These are phyloP conservation scores for Spea bombifrons DNA, from an alignment of 2,113 vertebrate genomes.

Conservation along the genomic window DNA sequence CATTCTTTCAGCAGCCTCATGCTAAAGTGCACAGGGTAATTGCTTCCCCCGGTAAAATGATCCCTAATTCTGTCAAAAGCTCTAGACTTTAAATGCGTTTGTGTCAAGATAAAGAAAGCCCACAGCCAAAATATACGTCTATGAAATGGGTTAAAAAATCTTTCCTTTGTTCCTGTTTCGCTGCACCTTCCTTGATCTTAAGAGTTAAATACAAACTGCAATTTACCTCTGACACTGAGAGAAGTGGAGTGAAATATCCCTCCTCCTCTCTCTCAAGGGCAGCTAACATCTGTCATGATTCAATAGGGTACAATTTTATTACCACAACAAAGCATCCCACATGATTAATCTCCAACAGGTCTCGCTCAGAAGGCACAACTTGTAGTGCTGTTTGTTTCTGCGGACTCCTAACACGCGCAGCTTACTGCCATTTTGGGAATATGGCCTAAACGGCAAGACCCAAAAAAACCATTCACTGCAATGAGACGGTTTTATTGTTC, in stretches of 20 bases:
- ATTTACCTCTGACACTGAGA: slow-evolving; percentile 4
- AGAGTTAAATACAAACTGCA: background rate
- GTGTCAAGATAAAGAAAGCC: background rate
- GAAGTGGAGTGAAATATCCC: background rate
- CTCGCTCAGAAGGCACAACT: slow-evolving; percentile 4
- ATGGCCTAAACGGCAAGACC: slow-evolving; percentile 7
- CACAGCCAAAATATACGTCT: background rate
- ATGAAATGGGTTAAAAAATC: slow-evolving; percentile 15
- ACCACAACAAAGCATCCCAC: slow-evolving; percentile 38
- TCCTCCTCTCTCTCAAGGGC: slow-evolving; percentile 20
- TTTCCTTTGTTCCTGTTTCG: too few relatives aligned
- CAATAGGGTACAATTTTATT: slow-evolving; percentile 40
- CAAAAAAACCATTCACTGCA: background rate
- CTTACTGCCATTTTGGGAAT: slow-evolving; percentile 36
- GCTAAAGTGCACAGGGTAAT: too few relatives aligned
- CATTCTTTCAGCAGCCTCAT: too few relatives aligned
- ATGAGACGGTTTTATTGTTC: background rate
- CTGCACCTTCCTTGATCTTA: too few relatives aligned
- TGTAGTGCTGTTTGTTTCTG: background rate
- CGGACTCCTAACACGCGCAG: background rate
- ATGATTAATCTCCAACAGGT: slow-evolving; percentile 42
- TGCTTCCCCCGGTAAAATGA: too few relatives aligned
- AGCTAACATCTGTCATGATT: slow-evolving; percentile 37
- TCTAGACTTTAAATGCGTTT: background rate
- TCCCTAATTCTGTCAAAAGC: too few relatives aligned